Percentiles rank a stretch among this genome's conserved stretches.
Conservation (phyloP, 2,797 vertebrate species). For the Cyclura pinguis region DNA sequence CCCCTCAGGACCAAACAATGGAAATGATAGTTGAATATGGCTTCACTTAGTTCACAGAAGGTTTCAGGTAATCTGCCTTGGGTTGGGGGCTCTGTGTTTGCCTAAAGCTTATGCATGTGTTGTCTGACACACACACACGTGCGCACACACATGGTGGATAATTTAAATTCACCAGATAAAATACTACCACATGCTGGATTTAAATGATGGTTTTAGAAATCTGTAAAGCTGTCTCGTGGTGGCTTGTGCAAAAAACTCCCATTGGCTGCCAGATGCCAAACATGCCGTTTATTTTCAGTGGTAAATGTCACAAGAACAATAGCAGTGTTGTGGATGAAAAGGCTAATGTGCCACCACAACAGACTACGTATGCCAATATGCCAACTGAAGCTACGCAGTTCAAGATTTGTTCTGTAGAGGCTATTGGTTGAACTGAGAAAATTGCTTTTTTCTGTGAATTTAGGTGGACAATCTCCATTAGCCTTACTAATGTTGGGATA, state of each 20-base stretch:
- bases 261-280: conserved; percentile 57
- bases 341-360: conserved; percentile 53
- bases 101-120: conserved; percentile 43
- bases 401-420: conserved; percentile 12
- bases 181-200: conserved; percentile 54
- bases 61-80: conserved; percentile 31
- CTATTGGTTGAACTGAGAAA: neutral
- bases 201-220: conserved; percentile 66
- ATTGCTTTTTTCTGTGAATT: neutral
- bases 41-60: conserved; percentile 29
- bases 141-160: conserved; percentile 29
- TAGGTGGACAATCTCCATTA: neutral
- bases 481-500: neutral
- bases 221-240: conserved; percentile 68
- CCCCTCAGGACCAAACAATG: conserved; percentile 17
- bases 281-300: conserved; percentile 71
- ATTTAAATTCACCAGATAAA: conserved; percentile 59
- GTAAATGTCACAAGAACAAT: conserved; percentile 79
- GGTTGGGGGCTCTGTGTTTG: conserved; percentile 29
- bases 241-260: conserved; percentile 66
- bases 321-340: conserved; percentile 73
- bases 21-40: conserved; percentile 5
- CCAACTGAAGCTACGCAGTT: conserved; percentile 31
- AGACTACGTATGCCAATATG: conserved; percentile 31
- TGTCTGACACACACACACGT: neutral